Evolutionary conservation across 2,797 vertebrate species (phyloP).

Genomic region (Sebastes paucispinis): DNA sequence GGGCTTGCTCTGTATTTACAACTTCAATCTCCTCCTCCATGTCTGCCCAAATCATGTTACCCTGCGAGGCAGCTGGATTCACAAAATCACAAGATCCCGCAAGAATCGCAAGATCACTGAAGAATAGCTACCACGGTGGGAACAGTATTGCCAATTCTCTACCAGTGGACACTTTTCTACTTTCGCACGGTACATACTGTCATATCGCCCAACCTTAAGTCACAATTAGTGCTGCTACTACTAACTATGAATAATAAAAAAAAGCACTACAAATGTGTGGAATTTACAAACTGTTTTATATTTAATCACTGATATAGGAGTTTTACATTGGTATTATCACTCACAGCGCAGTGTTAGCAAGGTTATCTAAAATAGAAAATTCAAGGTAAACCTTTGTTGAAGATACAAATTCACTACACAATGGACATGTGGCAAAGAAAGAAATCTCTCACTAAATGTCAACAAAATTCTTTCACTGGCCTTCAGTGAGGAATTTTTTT

Average conservation of each 20-base stretch:
- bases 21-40: not conserved
- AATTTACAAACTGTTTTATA: not conserved
- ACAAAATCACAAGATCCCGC: too few species aligned
- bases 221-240: not conserved
- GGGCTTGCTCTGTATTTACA: not conserved
- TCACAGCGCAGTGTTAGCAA: not conserved
- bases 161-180: not conserved
- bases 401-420: not conserved
- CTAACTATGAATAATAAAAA: too few species aligned
- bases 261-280: not conserved
- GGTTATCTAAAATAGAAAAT: not conserved
- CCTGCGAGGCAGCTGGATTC: not conserved
- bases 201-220: not conserved
- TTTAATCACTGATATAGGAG: not conserved
- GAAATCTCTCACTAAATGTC: not conserved
- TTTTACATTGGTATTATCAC: not conserved
- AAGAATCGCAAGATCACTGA: too few species aligned
- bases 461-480: slow-evolving; percentile 13
- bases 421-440: not conserved
- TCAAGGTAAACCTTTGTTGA: not conserved
- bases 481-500: slow-evolving; percentile 14
- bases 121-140: too few species aligned
- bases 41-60: not conserved
- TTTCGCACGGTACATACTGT: not conserved
- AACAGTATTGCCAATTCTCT: not conserved